Base-by-base conservation (phyloP, 2,113 vertebrate genomes). In the Proterorhinus semilunaris region DNA sequence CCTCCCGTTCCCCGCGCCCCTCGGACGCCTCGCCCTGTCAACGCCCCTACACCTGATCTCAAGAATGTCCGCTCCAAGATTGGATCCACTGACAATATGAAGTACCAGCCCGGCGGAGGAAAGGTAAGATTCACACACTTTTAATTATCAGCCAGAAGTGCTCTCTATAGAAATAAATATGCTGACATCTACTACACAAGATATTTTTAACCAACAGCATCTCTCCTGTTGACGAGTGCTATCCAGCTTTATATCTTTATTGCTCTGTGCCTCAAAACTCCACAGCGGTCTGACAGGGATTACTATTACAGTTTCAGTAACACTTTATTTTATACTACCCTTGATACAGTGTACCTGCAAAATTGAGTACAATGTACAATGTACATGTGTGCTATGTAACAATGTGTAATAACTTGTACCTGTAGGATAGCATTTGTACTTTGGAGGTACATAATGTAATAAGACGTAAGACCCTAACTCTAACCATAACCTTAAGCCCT, bases 31-130 rank as follows among this genome's bases (percentile, higher is more conserved):
- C 77, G 91, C 5, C 54, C 91, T 68, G 89, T 90, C 70, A 89
- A 93, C 0, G 77, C 91, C 0, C 95, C 95, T 0, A 88, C 89
- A 57, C 95, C 95, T 0, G 96, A 98, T 72, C 90, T 99, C 77
- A 97, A 95, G 84, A 96, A 96, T 0, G 86, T 97, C 0, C 95
- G 95, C 17, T 97, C 98, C 74, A 99, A 99, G 83, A 89, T 99
- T 0, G 96, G 96, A 36, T 99, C 97, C 65, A 99, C 93, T 0
- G 95, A 97, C 75, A 99, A 99, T 71, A 96, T 98, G 53, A 99
- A 98, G 54, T 94, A 98, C 74, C 97, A 99, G 87, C 97, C 97
- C 0, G 96, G 96, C 0, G 95, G 98, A 66, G 98, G 98, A 42
- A 97, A 96, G 95, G 98, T 99, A 81, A 80, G 92, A 54, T 46